Percentiles rank a stretch among this genome's conserved stretches.
phyloP scores from a whole-genome alignment of 2,797 vertebrate genomes.

The Vipera latastei region DNA sequence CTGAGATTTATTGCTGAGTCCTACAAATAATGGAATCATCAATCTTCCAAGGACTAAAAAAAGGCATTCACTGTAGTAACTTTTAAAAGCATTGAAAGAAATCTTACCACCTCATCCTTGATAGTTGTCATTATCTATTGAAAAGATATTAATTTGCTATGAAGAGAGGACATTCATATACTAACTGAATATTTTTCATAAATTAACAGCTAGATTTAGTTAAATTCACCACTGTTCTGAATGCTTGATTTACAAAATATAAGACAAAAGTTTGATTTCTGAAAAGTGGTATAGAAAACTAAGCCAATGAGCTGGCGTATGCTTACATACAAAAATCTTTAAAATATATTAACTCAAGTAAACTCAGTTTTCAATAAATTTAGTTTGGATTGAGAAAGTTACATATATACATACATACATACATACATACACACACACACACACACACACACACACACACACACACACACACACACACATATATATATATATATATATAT shows the following conservation, averaged over 20 bases:
- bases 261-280: background rate
- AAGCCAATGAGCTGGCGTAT: background rate
- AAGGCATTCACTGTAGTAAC: slow-evolving; percentile 42
- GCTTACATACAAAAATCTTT: background rate
- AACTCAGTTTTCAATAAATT: background rate
- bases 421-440: no score
- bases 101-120: slow-evolving; percentile 18
- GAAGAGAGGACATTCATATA: slow-evolving; percentile 10
- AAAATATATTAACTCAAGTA: background rate
- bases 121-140: slow-evolving; percentile 12
- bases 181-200: background rate
- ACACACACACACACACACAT: no score
- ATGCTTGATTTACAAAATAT: background rate
- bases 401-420: no score
- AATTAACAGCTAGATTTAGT: background rate
- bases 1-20: slow-evolving; percentile 69
- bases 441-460: no score
- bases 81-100: slow-evolving; percentile 49
- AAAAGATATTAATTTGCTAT: background rate
- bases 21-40: slow-evolving; percentile 76
- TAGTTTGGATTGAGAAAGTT: background rate
- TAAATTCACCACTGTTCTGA: slow-evolving; percentile 1
- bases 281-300: background rate
- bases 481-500: no score
- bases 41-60: slow-evolving; percentile 67